These are phyloP conservation scores for Desoria tigrina DNA, from an alignment of 2,888 invertebrate species.

Conservation along the genomic window DNA sequence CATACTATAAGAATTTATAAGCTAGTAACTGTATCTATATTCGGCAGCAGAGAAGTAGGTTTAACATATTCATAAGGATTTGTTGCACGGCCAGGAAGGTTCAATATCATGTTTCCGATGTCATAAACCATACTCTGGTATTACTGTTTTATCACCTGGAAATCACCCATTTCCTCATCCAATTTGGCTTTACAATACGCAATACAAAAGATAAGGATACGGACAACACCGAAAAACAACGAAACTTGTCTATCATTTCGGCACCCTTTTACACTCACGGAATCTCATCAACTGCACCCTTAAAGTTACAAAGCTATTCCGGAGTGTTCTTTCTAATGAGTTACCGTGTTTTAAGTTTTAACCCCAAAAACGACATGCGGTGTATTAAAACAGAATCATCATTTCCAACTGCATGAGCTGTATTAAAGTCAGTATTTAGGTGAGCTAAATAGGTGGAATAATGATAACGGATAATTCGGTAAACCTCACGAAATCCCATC, in stretches of 20 bases:
- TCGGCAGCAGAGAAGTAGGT: no score
- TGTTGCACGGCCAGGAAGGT: no score
- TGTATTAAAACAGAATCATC: slow-evolving; percentile 4
- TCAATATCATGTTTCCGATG: no score
- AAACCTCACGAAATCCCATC: neutral
- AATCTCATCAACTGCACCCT: no score
- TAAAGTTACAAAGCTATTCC: no score
- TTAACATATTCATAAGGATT: no score
- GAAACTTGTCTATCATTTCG: slow-evolving; percentile 21
- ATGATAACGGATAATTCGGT: neutral
- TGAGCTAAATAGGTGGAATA: neutral
- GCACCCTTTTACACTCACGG: slow-evolving; percentile 16
- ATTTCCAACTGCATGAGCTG: neutral
- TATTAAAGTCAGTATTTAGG: neutral
- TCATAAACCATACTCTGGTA: neutral
- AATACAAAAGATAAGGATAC: neutral
- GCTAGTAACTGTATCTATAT: no score
- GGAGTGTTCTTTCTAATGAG: neutral
- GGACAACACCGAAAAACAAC: slow-evolving; percentile 13
- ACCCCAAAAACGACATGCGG: slow-evolving; percentile 3
- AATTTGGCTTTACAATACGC: slow-evolving; percentile 19
- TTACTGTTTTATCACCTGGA: slow-evolving; percentile 34
- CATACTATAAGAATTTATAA: no score
- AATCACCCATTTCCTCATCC: slow-evolving; percentile 33
- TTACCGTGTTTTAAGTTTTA: neutral